A percentile compares a stretch with the other conserved stretches of the same genome.
These are phyloP conservation scores for Trichonephila clavipes DNA, from an alignment of 1,140 invertebrate species.

Conservation along the genomic window DNA sequence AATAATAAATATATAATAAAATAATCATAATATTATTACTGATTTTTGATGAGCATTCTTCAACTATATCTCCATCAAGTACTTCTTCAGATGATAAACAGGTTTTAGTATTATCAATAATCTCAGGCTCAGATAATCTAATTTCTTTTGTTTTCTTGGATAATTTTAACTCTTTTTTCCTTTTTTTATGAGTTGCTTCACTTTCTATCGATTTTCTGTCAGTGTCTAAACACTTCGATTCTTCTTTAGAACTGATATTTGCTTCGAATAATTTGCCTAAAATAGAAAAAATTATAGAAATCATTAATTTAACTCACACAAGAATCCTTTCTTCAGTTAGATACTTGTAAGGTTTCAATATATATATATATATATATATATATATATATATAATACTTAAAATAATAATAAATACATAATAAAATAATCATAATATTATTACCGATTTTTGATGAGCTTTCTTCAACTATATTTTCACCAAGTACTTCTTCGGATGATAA, in stretches of 20 bases:
- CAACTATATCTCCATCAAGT: not conserved
- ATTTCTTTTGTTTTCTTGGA: not conserved
- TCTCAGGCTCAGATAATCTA: not conserved
- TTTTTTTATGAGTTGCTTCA: not conserved
- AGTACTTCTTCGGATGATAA: not conserved
- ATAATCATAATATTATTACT: not conserved
- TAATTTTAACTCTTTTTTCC: not conserved
- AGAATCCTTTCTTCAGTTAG: not conserved
- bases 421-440: not conserved
- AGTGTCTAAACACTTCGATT: not conserved
- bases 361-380: not conserved
- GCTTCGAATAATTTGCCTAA: not conserved
- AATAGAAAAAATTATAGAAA: not conserved
- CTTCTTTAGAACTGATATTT: not conserved
- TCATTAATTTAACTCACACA: not conserved
- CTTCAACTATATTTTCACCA: not conserved
- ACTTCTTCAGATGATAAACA: not conserved
- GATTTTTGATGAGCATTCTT: not conserved
- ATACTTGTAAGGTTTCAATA: not conserved
- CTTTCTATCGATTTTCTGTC: too few species aligned
- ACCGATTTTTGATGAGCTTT: not conserved
- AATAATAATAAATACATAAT: too few species aligned
- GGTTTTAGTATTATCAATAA: not conserved
- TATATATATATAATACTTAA: too few species aligned
- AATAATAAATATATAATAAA: too few species aligned